Percentiles rank a stretch among this genome's conserved stretches.
These are phyloP conservation scores for Oceanodroma tethys DNA, from an alignment of 2,113 vertebrate genomes.

Conservation along the genomic window DNA sequence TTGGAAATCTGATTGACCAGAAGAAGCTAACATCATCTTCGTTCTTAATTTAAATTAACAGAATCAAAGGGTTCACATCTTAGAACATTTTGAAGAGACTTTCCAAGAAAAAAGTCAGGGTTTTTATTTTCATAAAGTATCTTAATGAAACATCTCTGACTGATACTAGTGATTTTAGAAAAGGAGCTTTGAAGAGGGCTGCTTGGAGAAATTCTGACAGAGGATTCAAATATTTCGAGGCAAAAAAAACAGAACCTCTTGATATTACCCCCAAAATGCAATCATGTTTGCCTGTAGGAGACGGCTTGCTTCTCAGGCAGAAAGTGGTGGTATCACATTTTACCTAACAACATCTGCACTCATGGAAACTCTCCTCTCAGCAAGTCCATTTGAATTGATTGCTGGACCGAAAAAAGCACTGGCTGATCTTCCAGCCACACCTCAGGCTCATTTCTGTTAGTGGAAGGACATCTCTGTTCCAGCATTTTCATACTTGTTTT, in stretches of 20 bases:
- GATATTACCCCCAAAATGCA: neutral
- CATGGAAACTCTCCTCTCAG: neutral
- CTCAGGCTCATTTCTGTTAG: neutral
- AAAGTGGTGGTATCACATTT: neutral
- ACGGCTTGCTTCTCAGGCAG: neutral
- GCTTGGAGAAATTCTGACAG: neutral
- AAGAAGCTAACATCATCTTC: neutral
- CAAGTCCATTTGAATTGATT: neutral
- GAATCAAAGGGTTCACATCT: neutral
- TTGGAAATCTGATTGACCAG: neutral
- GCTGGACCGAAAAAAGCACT: neutral
- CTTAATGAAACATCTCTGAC: neutral
- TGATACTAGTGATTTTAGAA: neutral
- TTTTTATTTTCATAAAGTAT: neutral
- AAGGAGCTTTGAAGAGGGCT: neutral
- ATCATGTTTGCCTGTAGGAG: neutral
- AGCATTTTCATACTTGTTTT: neutral
- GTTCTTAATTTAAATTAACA: neutral
- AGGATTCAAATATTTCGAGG: neutral
- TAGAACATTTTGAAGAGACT: neutral
- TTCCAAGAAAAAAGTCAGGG: neutral
- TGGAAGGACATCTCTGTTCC: neutral
- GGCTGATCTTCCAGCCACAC: neutral
- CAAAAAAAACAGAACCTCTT: fast-evolving
- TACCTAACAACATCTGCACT: neutral